Evolutionary conservation across 1,140 invertebrate species (phyloP).

Genomic region (Pseudachorutes palmiensis): DNA sequence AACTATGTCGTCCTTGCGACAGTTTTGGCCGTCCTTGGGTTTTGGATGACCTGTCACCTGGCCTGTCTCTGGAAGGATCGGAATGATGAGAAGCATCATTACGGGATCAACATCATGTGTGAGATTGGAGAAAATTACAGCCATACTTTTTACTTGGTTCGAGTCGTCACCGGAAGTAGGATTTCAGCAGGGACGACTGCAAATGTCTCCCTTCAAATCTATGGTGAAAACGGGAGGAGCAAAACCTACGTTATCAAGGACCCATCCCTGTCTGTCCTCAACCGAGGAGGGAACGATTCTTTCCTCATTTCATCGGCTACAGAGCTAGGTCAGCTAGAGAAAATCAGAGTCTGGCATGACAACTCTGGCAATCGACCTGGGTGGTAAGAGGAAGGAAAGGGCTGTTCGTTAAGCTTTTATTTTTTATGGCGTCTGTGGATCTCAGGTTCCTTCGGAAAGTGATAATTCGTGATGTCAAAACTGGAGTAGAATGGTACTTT

Average conservation of each 20-base stretch:
- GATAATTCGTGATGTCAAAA: conserved; percentile 19
- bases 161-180: conserved; percentile 23
- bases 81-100: background rate
- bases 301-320: conserved; percentile 19
- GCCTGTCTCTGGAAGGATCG: conserved; percentile 16
- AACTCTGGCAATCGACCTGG: conserved; percentile 17
- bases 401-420: background rate
- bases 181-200: conserved; percentile 23
- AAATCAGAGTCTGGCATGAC: conserved; percentile 28
- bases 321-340: conserved; percentile 23
- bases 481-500: conserved; percentile 18
- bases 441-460: conserved; percentile 22
- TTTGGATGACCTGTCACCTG: conserved; percentile 14
- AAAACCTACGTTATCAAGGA: conserved; percentile 19
- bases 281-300: conserved; percentile 16
- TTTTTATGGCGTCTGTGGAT: background rate
- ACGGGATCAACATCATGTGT: conserved; percentile 23
- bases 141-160: conserved; percentile 19
- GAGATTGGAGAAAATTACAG: conserved; percentile 17
- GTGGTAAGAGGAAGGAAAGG: conserved; percentile 14
- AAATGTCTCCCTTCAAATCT: conserved; percentile 16
- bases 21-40: conserved; percentile 5
- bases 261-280: background rate
- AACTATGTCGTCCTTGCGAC: conserved; percentile 18
- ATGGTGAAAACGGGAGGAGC: conserved; percentile 19